A percentile compares a stretch with the other conserved stretches of the same genome.
These are phyloP conservation scores for Centropus bengalensis DNA, from an alignment of 2,113 vertebrate genomes.

Conservation along the genomic window DNA sequence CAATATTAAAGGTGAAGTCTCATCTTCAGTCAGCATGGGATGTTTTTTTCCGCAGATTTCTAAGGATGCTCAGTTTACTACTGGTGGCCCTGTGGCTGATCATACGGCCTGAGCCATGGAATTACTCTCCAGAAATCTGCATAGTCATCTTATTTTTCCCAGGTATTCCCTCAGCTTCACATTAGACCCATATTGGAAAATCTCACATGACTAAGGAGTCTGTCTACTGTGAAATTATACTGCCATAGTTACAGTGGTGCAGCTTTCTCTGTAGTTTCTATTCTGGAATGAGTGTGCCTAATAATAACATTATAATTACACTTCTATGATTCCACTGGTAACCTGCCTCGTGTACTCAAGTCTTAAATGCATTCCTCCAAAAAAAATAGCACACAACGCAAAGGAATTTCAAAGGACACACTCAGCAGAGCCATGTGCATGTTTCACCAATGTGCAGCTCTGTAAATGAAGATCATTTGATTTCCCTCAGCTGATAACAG, in stretches of 20 bases:
- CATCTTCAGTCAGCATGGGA: fast-evolving
- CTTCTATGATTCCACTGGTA: neutral
- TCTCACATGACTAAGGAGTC: neutral
- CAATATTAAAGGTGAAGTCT: neutral
- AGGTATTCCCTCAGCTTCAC: neutral
- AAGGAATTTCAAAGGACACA: neutral
- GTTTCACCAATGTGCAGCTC: neutral
- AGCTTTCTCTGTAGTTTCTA: neutral
- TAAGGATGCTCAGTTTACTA: neutral
- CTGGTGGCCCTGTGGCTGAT: neutral
- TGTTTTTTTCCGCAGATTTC: neutral
- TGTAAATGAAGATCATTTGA: neutral
- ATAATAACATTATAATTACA: neutral
- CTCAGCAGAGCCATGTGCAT: neutral
- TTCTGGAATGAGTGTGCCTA: neutral
- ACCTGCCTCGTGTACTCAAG: neutral
- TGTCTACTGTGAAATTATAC: neutral
- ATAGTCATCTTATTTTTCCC: neutral
- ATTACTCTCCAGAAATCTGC: neutral
- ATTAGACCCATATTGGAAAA: neutral
- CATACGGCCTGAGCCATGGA: neutral
- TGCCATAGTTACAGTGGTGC: neutral
- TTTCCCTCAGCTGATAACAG: neutral
- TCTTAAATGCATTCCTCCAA: neutral
- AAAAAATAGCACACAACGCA: neutral